Conservation (phyloP, 2,113 vertebrate genomes). For the Pavo muticus region DNA sequence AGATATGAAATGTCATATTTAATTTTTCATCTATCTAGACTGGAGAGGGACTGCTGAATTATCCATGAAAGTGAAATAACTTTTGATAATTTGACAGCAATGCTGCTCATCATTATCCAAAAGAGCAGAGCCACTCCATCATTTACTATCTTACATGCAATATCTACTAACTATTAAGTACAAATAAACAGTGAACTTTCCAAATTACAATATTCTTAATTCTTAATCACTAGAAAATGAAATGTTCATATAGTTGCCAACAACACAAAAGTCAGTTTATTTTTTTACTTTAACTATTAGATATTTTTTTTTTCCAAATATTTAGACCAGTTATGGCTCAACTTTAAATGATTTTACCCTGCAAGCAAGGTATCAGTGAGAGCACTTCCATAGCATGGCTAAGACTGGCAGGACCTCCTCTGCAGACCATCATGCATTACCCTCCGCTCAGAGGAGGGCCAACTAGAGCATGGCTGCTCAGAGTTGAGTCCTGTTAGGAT, state of each 20-base stretch:
- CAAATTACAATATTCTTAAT: not conserved
- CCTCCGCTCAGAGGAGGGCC: not conserved
- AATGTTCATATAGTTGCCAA: not conserved
- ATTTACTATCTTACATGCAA: not conserved
- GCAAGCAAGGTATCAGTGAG: not conserved
- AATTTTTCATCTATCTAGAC: constrained; percentile 55
- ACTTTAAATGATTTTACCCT: not conserved
- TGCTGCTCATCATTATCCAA: constrained; percentile 13
- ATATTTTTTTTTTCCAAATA: not conserved
- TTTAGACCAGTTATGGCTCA: not conserved
- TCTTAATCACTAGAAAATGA: not conserved
- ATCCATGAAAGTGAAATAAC: constrained; percentile 54
- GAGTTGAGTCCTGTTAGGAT: too few species aligned
- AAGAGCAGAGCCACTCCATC: not conserved
- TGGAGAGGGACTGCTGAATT: constrained; percentile 34
- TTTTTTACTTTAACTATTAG: not conserved
- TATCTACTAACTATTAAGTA: not conserved
- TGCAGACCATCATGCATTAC: too few species aligned
- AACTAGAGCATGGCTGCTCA: not conserved
- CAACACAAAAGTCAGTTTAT: not conserved
- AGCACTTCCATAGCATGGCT: not conserved
- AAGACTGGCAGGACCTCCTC: too few species aligned
- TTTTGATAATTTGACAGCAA: constrained; percentile 49
- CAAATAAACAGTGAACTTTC: not conserved
- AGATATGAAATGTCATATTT: constrained; percentile 46